Base-by-base conservation (phyloP, 53 echinoderm and acorn worm genomes). In the Henricia sp. region DNA sequence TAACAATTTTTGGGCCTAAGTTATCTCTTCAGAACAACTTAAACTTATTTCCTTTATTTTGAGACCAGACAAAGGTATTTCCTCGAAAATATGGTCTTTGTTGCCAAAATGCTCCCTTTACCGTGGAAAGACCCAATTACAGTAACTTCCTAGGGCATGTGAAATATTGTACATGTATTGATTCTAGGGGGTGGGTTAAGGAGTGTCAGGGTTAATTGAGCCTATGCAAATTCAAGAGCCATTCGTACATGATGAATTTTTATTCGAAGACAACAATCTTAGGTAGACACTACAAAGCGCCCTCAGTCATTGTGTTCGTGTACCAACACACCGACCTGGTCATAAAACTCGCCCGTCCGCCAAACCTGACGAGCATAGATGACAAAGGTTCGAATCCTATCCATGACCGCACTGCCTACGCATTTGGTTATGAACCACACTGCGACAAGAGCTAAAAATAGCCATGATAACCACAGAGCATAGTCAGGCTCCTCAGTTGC, bases 261-360 rank as follows among this genome's bases (percentile, higher is more conserved):
- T 58, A 25, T 25, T 25, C 29, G 29, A 21, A 27, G 25, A 25
- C 9, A 56, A 56, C 56, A 56, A 25, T 58, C 25, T n/a, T 3
- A 56, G 56, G 27, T 27, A 58, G 3, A 58, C 29, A 11, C 58
- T 58, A 4, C 29, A n/a, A n/a, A n/a, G n/a, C n/a, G n/a, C n/a
- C 27, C 27, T 75, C 67, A 86, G 16, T 89, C 74, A 11, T 83
- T 84, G 64, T 93, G 86, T 5, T 94, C 94, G n/a, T 84, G 80
- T 12, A 87, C 93, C 28, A 84, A 71, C 25, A 90, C 85, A 43
- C 94, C 94, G 30, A 94, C 94, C 82, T 94, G 94, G 33, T 94
- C 94, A 28, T 94, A 94, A 24, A 94, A 75, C 37, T 91, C 91
- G 1, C 94, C 91, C 3, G 91, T 94, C 63, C 94, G 70, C 94